Evolutionary conservation across 2,888 invertebrate species (phyloP).

Genomic region (Pardosa pseudoannulata): DNA sequence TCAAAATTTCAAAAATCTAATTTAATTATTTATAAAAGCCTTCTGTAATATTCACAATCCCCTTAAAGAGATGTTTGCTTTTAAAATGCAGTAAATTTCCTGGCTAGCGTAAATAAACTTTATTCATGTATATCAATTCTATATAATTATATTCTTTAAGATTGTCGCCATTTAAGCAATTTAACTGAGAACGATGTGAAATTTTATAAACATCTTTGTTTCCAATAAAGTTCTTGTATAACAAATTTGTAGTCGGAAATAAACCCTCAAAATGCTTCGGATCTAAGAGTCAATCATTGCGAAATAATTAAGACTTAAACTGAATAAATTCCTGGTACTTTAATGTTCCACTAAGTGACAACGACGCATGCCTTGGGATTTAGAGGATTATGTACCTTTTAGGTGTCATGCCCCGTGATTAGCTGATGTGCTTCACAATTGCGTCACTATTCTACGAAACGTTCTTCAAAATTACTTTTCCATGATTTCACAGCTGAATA

Average conservation of each 20-base stretch:
- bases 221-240: no score
- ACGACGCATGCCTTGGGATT: background rate
- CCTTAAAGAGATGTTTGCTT: no score
- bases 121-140: no score
- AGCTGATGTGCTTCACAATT: background rate
- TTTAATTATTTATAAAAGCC: no score
- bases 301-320: background rate
- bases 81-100: no score
- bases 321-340: background rate
- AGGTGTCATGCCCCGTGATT: background rate
- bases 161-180: no score
- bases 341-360: background rate
- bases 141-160: no score
- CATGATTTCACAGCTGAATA: background rate
- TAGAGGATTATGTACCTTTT: background rate
- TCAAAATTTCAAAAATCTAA: no score
- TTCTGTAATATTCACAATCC: no score
- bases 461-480: background rate
- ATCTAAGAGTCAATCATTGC: background rate
- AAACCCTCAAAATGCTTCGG: background rate
- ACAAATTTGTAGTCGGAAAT: background rate
- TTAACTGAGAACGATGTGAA: no score
- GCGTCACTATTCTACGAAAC: background rate
- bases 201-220: no score
- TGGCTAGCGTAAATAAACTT: no score